Evolutionary conservation across 1,140 invertebrate genomes (phyloP).

Genomic region (Ruditapes philippinarum): DNA sequence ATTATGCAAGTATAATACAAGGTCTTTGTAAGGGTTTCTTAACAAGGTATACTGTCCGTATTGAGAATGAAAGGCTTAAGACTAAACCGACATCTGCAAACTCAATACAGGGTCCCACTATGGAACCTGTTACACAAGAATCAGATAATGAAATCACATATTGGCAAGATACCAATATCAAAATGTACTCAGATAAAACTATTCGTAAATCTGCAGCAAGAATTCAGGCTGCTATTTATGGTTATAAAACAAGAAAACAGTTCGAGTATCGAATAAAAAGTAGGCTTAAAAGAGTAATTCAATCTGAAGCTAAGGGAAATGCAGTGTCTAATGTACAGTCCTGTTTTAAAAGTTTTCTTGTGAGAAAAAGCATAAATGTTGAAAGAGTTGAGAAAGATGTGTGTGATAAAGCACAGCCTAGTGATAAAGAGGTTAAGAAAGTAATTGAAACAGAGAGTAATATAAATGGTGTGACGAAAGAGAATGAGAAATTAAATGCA

Average conservation of each 20-base stretch:
- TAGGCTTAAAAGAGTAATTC: neutral
- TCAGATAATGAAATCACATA: slow-evolving; percentile 44
- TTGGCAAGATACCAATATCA: slow-evolving; percentile 53
- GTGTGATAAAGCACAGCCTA: neutral
- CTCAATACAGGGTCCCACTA: slow-evolving; percentile 44
- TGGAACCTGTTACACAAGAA: neutral
- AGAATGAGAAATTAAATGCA: neutral
- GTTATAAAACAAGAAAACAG: slow-evolving; percentile 34
- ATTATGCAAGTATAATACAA: slow-evolving; percentile 57
- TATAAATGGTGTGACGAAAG: neutral
- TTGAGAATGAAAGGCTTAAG: neutral
- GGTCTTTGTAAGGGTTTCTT: slow-evolving; percentile 52
- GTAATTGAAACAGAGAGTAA: neutral
- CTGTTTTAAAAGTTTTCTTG: slow-evolving; percentile 28
- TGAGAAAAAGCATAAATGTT: neutral
- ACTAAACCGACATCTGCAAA: slow-evolving; percentile 6
- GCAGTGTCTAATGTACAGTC: slow-evolving; percentile 4
- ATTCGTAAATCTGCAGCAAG: slow-evolving; percentile 23
- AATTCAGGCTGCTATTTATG: slow-evolving; percentile 43
- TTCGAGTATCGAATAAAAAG: neutral
- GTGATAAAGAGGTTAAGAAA: too few species aligned
- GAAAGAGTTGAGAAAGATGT: neutral
- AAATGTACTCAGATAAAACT: slow-evolving; percentile 63
- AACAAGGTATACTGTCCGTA: slow-evolving; percentile 20
- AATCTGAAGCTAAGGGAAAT: neutral